Conservation (phyloP, 2,113 vertebrate genomes). For the Monarcha castaneiventris region DNA sequence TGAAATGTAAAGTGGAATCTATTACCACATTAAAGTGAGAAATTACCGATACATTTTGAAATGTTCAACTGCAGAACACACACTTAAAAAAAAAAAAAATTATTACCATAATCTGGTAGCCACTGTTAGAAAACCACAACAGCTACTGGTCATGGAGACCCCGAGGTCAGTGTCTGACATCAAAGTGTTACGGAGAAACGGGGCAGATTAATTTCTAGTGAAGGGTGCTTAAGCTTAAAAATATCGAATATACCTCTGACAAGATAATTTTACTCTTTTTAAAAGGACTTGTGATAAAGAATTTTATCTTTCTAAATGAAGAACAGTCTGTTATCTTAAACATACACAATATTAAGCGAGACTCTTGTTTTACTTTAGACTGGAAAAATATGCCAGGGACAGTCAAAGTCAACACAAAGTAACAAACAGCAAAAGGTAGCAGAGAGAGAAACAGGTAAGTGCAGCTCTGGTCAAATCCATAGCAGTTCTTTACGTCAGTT, state of each 20-base stretch:
- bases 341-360: conserved; percentile 75
- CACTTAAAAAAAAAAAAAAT: conserved; percentile 29
- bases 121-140: conserved; percentile 60
- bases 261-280: conserved; percentile 69
- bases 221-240: conserved; percentile 60
- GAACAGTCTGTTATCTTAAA: conserved; percentile 71
- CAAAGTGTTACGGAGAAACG: conserved; percentile 48
- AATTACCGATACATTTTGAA: conserved; percentile 32
- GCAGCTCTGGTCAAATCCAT: conserved; percentile 88
- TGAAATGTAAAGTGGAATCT: conserved; percentile 55
- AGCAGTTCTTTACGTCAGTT: conserved; percentile 76
- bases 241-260: conserved; percentile 48
- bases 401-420: conserved; percentile 78
- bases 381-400: conserved; percentile 76
- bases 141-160: conserved; percentile 44
- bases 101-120: conserved; percentile 28
- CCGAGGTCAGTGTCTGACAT: conserved; percentile 34
- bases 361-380: conserved; percentile 75
- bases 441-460: conserved; percentile 78
- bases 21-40: conserved; percentile 48
- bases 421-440: conserved; percentile 74
- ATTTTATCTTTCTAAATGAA: conserved; percentile 63
- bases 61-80: conserved; percentile 51
- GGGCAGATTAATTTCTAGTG: conserved; percentile 33
- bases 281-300: conserved; percentile 62